Conservation (phyloP, 2,797 vertebrate species). For the Fringilla coelebs region DNA sequence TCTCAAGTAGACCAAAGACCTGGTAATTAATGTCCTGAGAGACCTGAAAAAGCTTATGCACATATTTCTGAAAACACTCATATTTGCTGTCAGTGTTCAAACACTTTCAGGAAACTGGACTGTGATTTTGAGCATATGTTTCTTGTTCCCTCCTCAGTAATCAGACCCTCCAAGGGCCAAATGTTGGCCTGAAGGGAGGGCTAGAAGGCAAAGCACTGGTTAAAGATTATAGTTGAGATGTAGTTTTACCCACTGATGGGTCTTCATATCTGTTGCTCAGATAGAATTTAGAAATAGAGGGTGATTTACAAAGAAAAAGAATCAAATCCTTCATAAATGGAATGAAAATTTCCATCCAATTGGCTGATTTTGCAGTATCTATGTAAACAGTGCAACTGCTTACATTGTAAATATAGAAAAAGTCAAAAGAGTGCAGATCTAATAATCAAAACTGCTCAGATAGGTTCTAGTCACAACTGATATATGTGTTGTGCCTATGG, state of each 20-base stretch:
- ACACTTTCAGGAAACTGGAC: constrained; percentile 62
- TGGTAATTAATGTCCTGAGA: constrained; percentile 60
- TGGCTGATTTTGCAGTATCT: background rate
- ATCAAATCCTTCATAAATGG: background rate
- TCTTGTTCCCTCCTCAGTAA: constrained; percentile 46
- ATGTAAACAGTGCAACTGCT: background rate
- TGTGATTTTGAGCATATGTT: constrained; percentile 68
- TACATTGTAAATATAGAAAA: background rate
- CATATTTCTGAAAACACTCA: constrained; percentile 54
- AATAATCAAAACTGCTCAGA: background rate
- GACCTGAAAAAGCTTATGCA: constrained; percentile 51
- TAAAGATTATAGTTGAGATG: background rate
- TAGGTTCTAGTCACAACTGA: background rate
- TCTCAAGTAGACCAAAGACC: constrained; percentile 49
- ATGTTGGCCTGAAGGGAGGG: background rate
- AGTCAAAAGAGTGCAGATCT: background rate
- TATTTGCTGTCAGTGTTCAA: constrained; percentile 68
- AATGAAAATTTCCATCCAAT: background rate
- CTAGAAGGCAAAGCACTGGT: background rate
- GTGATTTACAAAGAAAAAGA: background rate
- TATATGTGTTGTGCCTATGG: background rate
- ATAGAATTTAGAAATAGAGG: background rate
- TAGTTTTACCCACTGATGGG: background rate
- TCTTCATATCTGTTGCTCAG: background rate
- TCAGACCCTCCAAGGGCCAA: constrained; percentile 17